Base-by-base conservation (phyloP, 2,888 invertebrate genomes). In the Hirtodrosophila confusa region DNA sequence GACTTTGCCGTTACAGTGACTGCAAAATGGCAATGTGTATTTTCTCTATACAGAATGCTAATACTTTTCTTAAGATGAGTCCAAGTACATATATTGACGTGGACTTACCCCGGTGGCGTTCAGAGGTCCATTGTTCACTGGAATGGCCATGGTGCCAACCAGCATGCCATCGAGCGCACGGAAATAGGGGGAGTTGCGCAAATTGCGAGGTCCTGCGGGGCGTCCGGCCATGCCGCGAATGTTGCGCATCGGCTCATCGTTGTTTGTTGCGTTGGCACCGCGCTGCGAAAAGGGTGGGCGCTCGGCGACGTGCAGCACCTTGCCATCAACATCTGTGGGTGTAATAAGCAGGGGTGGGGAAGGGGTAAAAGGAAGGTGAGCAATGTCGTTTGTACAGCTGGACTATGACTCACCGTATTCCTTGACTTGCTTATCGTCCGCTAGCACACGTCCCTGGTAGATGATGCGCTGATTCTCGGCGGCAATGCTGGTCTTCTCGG, bases 241-340 rank as follows among this genome's bases (percentile, higher is more conserved):
- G 88, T 92, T 61, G 86, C 93, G 68, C 47, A 77, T 84, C 23
- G 84, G 80, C 3, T 82, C 75, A 41, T 85, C 88, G 47, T 82
- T 80, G 45, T 86, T 75, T 5, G 82, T 73, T 0, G 88, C 75
- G 24, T 78, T 85, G 53, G 88, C 74, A 74, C 75, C 91, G 44
- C 89, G 88, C 36, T 91, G 83, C 48, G 93, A 92, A 1, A 97
- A 97, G 0, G 98, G 98, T 4, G 96, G 94, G 27, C 97, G 93
- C 90, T 97, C 96, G 12, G 98, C 98, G 89, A 98, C 93, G 91
- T 98, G 98, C 53, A 98, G 94, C 33, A 97, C 97, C 92, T 98
- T 98, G 1, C 97, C 97, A 90, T 97, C 93, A 24, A 98, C 96
- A 93, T 96, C 98, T 96, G 88, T 1, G 1, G 17, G 17, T 35